Evolutionary conservation across 2,113 vertebrate genomes (phyloP).

Genomic region (Ailuropoda melanoleuca): DNA sequence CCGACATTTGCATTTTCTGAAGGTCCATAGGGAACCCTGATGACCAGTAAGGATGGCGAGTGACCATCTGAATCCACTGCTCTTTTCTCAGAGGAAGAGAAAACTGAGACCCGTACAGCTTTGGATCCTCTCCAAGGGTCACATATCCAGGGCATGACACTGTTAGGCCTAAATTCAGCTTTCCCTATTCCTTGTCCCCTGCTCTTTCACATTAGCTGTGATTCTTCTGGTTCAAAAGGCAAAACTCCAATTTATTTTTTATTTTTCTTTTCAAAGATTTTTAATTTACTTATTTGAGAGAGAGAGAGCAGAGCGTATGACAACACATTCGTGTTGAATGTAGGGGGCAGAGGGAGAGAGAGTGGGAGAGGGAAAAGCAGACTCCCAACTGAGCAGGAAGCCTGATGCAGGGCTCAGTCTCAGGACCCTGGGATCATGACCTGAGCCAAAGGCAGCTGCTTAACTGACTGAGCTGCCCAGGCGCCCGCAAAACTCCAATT

Average conservation of each 20-base stretch:
- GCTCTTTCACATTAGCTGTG: not conserved
- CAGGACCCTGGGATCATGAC: too few species aligned
- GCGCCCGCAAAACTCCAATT: not conserved
- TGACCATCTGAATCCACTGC: not conserved
- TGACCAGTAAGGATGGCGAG: not conserved
- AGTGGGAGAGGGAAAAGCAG: too few species aligned
- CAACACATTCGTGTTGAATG: too few species aligned
- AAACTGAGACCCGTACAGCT: not conserved
- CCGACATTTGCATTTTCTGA: not conserved
- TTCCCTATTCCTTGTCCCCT: not conserved
- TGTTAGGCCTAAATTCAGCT: not conserved
- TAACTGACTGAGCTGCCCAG: too few species aligned
- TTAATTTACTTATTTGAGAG: too few species aligned
- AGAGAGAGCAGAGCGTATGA: too few species aligned
- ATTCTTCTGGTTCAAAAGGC: not conserved
- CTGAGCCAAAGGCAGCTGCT: too few species aligned
- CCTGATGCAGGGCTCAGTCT: too few species aligned
- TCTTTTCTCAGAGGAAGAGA: constrained; percentile 43
- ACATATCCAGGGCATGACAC: not conserved
- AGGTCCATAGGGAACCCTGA: not conserved
- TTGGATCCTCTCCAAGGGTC: constrained; percentile 22
- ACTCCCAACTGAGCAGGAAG: too few species aligned
- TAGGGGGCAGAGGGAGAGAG: too few species aligned
- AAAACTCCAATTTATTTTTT: not conserved
- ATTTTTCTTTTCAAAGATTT: too few species aligned